phyloP scores from a whole-genome alignment of 2,113 vertebrate species.

The Amblyornis subalaris region DNA sequence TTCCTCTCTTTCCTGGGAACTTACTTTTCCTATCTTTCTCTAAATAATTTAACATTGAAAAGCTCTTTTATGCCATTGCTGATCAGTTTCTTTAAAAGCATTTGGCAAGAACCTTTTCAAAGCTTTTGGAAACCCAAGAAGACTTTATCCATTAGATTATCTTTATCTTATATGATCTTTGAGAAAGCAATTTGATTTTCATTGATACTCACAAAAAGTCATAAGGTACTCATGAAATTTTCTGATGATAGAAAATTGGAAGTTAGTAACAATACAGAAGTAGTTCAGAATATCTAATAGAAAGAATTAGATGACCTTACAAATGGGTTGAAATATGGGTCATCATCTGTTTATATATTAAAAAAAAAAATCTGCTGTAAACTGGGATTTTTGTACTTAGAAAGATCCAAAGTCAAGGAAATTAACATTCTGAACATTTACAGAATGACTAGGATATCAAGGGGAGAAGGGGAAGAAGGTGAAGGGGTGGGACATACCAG shows the following conservation, averaged over 20 bases:
- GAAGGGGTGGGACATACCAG: not conserved
- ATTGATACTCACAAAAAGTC: not conserved
- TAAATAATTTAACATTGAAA: not conserved
- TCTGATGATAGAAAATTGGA: not conserved
- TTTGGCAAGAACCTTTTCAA: not conserved
- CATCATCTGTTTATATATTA: not conserved
- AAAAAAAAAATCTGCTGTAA: not conserved
- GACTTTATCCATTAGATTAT: not conserved
- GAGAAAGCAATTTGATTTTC: not conserved
- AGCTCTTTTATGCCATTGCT: not conserved
- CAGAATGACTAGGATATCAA: not conserved
- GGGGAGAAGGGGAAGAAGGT: not conserved
- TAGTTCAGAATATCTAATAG: not conserved
- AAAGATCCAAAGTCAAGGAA: not conserved
- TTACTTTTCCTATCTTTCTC: not conserved
- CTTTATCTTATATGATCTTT: not conserved
- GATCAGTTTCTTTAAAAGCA: not conserved
- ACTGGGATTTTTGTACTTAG: not conserved
- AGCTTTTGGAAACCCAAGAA: not conserved
- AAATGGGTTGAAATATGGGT: not conserved
- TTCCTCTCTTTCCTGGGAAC: not conserved
- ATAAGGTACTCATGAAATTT: not conserved
- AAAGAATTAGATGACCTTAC: not conserved
- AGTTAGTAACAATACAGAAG: not conserved
- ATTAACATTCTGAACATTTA: not conserved